These are phyloP conservation scores for Dromius quadrimaculatus DNA, from an alignment of 2,888 invertebrate genomes.

Conservation along the genomic window DNA sequence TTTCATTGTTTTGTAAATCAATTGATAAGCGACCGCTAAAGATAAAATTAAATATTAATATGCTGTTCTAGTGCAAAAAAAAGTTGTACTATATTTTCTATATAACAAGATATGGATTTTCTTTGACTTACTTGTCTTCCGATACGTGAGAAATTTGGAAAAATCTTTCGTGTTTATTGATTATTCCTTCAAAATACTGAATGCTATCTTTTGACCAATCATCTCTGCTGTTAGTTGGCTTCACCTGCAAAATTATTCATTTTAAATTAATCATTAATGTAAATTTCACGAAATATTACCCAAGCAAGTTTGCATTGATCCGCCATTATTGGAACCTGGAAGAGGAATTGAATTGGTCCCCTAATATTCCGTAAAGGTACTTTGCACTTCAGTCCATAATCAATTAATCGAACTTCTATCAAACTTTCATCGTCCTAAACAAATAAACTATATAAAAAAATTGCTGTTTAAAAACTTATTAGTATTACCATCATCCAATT, in stretches of 20 bases:
- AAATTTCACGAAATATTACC: conserved; percentile 41
- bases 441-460: conserved; percentile 4
- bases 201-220: conserved; percentile 28
- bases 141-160: conserved; percentile 25
- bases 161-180: neutral
- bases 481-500: conserved; percentile 36
- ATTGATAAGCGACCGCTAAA: conserved; percentile 23
- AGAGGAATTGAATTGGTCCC: conserved; percentile 15
- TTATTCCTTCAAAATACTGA: conserved; percentile 14
- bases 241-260: conserved; percentile 11
- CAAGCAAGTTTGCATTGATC: conserved; percentile 42
- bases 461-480: conserved; percentile 1
- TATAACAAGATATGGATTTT: conserved; percentile 7
- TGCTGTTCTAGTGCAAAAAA: neutral
- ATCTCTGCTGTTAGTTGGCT: neutral
- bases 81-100: neutral
- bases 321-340: conserved; percentile 31
- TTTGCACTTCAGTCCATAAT: conserved; percentile 28
- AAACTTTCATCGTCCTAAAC: conserved; percentile 33
- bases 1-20: conserved; percentile 38
- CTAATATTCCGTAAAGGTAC: conserved; percentile 22
- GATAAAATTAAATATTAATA: neutral
- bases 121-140: conserved; percentile 17
- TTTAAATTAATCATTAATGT: conserved; percentile 4
- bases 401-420: conserved; percentile 34